Conservation (phyloP, 2,113 vertebrate genomes). For the Oreotrochilus melanogaster region DNA sequence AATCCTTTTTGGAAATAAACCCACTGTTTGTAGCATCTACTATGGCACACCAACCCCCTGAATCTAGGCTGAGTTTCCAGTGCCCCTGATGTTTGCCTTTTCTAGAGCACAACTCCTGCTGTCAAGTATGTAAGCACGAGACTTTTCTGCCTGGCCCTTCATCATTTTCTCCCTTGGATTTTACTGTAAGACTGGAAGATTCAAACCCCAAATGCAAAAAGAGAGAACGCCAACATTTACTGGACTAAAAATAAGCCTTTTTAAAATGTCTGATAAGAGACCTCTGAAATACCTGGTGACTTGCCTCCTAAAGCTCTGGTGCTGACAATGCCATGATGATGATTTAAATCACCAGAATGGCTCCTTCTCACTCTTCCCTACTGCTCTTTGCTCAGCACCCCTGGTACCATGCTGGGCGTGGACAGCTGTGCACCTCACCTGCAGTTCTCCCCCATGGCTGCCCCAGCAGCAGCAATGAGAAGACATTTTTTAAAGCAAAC, state of each 20-base stretch:
- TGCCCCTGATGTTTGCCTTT: background rate
- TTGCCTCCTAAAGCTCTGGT: background rate
- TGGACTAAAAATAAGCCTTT: background rate
- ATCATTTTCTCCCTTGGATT: background rate
- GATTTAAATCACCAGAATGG: background rate
- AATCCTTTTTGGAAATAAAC: background rate
- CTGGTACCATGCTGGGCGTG: accelerated
- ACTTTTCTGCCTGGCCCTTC: background rate
- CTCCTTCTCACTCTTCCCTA: background rate
- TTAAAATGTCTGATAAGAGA: background rate
- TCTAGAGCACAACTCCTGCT: background rate
- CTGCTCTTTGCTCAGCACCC: background rate
- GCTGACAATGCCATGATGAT: background rate
- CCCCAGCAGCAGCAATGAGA: background rate
- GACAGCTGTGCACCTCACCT: accelerated
- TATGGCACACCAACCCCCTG: background rate
- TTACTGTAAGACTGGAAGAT: background rate
- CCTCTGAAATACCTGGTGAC: background rate
- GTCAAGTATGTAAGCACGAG: accelerated
- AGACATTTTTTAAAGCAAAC: background rate
- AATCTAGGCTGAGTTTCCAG: background rate
- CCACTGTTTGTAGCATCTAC: background rate
- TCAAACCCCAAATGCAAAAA: background rate
- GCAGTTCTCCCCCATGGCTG: background rate
- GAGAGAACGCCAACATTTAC: background rate